Evolutionary conservation across 2,797 vertebrate genomes (phyloP).

Genomic region (Psittacula echo): DNA sequence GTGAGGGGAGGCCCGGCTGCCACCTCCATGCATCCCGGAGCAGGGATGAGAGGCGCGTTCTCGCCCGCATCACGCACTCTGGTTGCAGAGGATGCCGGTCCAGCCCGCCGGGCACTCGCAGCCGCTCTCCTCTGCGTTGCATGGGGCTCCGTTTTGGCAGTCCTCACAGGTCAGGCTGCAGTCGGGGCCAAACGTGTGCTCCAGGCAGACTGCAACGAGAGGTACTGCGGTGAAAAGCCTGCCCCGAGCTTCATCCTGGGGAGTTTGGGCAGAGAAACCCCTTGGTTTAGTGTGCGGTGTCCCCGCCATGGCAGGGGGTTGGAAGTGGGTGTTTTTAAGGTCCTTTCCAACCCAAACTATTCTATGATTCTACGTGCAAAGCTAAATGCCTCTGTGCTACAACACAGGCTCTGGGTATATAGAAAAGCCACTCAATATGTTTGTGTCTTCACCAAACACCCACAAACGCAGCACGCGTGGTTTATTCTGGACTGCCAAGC

Average conservation of each 20-base stretch:
- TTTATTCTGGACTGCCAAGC: background rate
- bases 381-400: fast-evolving
- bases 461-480: fast-evolving
- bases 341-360: background rate
- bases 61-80: conserved; percentile 83
- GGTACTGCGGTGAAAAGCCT: fast-evolving
- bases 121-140: conserved; percentile 76
- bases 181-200: conserved; percentile 88
- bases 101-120: conserved; percentile 88
- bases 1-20: background rate
- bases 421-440: fast-evolving
- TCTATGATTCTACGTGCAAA: background rate
- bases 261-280: background rate
- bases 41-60: background rate
- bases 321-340: background rate
- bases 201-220: conserved; percentile 86
- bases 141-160: conserved; percentile 86
- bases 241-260: fast-evolving
- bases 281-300: fast-evolving
- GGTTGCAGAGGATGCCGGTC: conserved; percentile 89
- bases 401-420: fast-evolving
- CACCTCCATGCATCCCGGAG: fast-evolving
- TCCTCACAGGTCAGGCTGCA: conserved; percentile 93
- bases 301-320: background rate
- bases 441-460: background rate